These are phyloP conservation scores for Thyatira batis DNA, from an alignment of 2,888 invertebrate species.

Conservation along the genomic window DNA sequence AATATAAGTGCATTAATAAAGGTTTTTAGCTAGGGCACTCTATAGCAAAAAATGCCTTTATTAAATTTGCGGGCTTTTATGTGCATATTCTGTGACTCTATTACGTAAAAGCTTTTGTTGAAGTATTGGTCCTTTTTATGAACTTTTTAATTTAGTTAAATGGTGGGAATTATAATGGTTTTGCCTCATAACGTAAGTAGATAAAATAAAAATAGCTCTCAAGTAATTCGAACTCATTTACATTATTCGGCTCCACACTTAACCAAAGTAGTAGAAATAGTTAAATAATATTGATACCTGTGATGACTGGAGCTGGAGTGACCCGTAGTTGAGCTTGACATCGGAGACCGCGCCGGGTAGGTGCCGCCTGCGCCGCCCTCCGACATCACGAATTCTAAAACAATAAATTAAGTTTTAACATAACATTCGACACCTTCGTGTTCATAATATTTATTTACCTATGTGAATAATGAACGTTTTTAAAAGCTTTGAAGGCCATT, in stretches of 20 bases:
- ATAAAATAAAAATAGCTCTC: too few relatives aligned
- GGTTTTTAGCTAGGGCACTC: conserved; percentile 70
- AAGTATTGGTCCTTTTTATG: conserved; percentile 46
- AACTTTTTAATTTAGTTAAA: conserved; percentile 42
- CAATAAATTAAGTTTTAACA: conserved; percentile 27
- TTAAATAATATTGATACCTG: conserved; percentile 48
- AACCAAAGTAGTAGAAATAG: neutral
- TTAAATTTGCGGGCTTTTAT: conserved; percentile 76
- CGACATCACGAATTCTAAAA: conserved; percentile 74
- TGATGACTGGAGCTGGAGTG: conserved; percentile 78
- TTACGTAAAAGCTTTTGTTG: conserved; percentile 66
- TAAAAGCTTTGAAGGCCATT: neutral
- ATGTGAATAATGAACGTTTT: neutral
- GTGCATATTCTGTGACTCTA: conserved; percentile 65
- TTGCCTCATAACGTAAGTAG: neutral
- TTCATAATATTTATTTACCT: neutral
- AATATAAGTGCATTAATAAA: conserved; percentile 81
- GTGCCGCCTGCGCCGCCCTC: conserved; percentile 58
- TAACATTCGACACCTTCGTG: conserved; percentile 9
- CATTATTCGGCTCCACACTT: too few relatives aligned
- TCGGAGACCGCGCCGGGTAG: conserved; percentile 72
- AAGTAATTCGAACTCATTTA: too few relatives aligned
- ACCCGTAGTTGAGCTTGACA: conserved; percentile 76
- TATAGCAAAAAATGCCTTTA: conserved; percentile 73
- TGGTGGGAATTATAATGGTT: conserved; percentile 1